Conservation (phyloP, 2,888 invertebrate species). For the Chymomyza procnemis region DNA sequence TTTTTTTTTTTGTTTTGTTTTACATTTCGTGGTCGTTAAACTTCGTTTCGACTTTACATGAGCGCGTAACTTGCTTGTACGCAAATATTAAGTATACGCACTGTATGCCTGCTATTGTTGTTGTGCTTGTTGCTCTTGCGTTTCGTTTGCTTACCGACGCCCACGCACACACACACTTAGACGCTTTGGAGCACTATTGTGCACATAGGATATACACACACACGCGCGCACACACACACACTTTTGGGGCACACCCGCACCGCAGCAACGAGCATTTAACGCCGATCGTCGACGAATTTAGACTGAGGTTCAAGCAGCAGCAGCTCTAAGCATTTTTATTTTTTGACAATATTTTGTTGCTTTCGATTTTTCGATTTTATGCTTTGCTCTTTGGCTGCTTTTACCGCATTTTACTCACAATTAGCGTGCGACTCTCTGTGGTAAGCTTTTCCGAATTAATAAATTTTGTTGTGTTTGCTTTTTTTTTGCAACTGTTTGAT, state of each 20-base stretch:
- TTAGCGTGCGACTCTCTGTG: constrained; percentile 55
- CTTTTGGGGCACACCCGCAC: constrained; percentile 27
- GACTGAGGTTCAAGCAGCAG: constrained; percentile 56
- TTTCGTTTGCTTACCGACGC: not conserved
- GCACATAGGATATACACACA: no score
- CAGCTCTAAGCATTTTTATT: constrained; percentile 60
- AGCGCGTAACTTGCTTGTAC: constrained; percentile 19
- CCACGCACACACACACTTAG: constrained; percentile 10
- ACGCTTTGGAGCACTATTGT: not conserved
- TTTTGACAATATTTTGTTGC: constrained; percentile 58
- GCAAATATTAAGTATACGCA: not conserved
- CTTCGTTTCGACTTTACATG: constrained; percentile 14
- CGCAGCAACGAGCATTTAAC: constrained; percentile 29
- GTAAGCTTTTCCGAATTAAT: not conserved
- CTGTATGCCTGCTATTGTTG: not conserved
- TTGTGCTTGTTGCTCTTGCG: not conserved
- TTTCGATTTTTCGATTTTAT: constrained; percentile 43
- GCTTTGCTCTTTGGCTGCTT: constrained; percentile 62
- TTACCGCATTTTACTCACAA: constrained; percentile 63
- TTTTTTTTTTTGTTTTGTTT: not conserved
- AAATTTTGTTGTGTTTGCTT: no score
- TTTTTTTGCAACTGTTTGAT: constrained; percentile 3
- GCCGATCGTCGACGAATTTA: constrained; percentile 67
- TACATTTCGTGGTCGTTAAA: not conserved
- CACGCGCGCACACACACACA: not conserved